Base-by-base conservation (phyloP, 64 coral and sea anemone genomes). In the Dendronephthya gigantea region DNA sequence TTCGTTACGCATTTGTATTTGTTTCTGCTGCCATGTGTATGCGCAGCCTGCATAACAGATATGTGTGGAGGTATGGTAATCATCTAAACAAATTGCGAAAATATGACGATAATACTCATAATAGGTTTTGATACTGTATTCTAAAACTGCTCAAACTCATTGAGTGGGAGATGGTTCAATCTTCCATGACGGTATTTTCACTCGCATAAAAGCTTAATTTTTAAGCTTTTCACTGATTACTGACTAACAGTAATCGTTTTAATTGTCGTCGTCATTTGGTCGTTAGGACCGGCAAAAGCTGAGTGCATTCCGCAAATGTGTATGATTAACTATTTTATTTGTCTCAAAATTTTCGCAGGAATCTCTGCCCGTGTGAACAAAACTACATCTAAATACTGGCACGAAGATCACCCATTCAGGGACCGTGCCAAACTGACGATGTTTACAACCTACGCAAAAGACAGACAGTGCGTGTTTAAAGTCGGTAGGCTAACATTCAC, bases 401-500 rank as follows among this genome's bases (percentile, higher is more conserved):
- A 35, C 40, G 17, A 22, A 23, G 10, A 29, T 52, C 83, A 85
- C 36, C 45, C 25, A 17, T 51, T 85, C 83, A 85, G 48, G 31
- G 40, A 85, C 11, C 40, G 43, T 33, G 8, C 16, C n/a, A 19
- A 55, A 9, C 16, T 85, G 35, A n/a, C 40, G 29, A 19, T 85
- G 7, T 85, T 62, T 48, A 35, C 35, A 23, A 16, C 84, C 0
- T 85, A 85, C 36, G 51, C 50, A 11, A 85, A 85, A 39, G 84
- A 85, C 5, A 31, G 84, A 29, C 84, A 62, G 9, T 85, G 84
- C 30, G 51, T 7, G 7, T 85, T 85, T 59, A 65, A 39, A 34
- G 35, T 62, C 35, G 84, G 84, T 8, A 40, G 49, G 23, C 32
- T 85, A 8, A 58, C 84, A 22, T 85, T 85, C 49, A 85, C 49